Evolutionary conservation across 2,888 invertebrate genomes (phyloP), one percentile per base, ranked within the genome.

Genomic region (Lasioglossum leucozonium): DNA sequence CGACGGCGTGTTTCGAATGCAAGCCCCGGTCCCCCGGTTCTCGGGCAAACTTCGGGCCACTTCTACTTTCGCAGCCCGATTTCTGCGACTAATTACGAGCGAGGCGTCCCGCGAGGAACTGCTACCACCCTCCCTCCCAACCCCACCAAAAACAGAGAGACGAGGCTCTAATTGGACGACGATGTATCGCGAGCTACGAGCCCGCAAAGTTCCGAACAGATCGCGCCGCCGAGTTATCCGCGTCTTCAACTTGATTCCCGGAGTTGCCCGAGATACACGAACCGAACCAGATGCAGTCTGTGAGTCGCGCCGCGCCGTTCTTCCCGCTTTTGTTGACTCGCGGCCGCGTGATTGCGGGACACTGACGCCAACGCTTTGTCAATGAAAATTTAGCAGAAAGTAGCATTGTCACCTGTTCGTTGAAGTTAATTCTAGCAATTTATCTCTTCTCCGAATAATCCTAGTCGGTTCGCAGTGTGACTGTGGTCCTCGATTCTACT

Each of bases 1-100:
- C 72, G 67, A 67, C 78, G 67, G 77, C 80, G 82, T 77, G 79
- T 73, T 71, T 83, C 65, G 86, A 85, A 85, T 89, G 81, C 76
- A 10, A 47, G 22, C 47, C 47, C 47, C 47, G 47, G 22, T 22
- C 8, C 16, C 16, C 71, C 71, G 62, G 22, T 62, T 11, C 34
- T 30, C 37, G 34, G 6, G 16, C 34, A 26, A 86, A 86, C 79
- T 86, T 86, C 69, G 44, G 18, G 62, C 58, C 79, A 71, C 77
- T 79, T 82, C 77, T 71, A 42, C 72, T 86, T 86, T 86, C 58
- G 22, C 58, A 62, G 26, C 26, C 58, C 26, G 26, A 62, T 62
- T 62, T 62, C 82, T 42, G 34, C 79, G 77, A 55, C 74, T 79
- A 87, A 87, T 87, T 86, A 82, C 86, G 30, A 73, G 72, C 13